A percentile compares a stretch with the other conserved stretches of the same genome.
These are phyloP conservation scores for Macaca mulatta DNA, from an alignment of 2,113 vertebrate species.

Conservation along the genomic window DNA sequence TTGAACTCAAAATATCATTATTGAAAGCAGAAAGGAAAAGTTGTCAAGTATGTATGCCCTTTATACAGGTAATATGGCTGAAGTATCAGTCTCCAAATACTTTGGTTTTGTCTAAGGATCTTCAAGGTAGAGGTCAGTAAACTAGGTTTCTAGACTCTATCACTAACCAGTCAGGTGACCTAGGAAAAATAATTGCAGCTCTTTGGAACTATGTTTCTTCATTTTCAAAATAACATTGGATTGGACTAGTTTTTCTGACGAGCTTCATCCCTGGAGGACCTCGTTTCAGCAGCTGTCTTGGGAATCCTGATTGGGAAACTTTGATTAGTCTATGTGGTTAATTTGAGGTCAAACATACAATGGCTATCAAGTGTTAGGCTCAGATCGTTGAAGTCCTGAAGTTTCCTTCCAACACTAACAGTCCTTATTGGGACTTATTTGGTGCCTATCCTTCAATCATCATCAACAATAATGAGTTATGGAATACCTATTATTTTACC, in stretches of 20 bases:
- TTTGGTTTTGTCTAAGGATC: not conserved
- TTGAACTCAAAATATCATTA: slow-evolving; percentile 46
- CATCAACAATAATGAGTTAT: not conserved
- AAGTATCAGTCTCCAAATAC: not conserved
- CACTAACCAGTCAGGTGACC: not conserved
- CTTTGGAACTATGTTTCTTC: not conserved
- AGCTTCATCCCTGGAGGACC: not conserved
- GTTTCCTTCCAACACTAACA: not conserved
- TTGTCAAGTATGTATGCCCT: not conserved
- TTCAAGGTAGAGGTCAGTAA: not conserved
- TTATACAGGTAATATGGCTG: not conserved
- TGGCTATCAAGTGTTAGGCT: not conserved
- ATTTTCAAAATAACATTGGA: slow-evolving; percentile 4
- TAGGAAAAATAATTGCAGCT: not conserved
- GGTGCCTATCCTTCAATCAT: not conserved
- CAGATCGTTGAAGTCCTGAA: not conserved
- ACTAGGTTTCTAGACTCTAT: not conserved
- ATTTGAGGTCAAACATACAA: not conserved
- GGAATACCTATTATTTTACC: not conserved
- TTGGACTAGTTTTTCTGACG: not conserved
- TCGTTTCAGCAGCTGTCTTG: not conserved
- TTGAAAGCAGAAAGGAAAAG: not conserved
- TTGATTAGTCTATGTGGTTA: not conserved
- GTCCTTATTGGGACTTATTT: not conserved
- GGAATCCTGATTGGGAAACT: not conserved